Conservation (phyloP, 2,797 vertebrate genomes). For the Tarsius wallacei region DNA sequence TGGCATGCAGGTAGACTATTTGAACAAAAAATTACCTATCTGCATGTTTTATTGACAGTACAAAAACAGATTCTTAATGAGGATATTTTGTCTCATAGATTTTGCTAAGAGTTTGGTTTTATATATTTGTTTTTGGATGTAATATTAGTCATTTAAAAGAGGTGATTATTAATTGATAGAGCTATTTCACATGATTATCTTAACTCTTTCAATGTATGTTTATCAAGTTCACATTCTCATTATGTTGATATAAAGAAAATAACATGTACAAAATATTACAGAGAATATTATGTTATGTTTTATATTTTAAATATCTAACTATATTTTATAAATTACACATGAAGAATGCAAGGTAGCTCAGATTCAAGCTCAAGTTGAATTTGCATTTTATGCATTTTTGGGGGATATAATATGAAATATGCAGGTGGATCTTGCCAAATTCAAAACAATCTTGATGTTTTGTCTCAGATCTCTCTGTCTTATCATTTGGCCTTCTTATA, state of each 20-base stretch:
- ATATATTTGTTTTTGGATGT: neutral
- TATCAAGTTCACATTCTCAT: conserved; percentile 41
- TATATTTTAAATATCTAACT: neutral
- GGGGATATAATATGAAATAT: conserved; percentile 4
- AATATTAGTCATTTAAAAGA: conserved; percentile 58
- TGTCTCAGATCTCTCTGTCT: conserved; percentile 39
- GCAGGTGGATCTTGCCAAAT: neutral
- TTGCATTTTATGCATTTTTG: neutral
- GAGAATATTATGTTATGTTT: neutral
- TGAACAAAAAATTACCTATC: neutral
- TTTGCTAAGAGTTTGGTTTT: conserved; percentile 56
- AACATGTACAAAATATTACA: conserved; percentile 38
- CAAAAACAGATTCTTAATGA: neutral
- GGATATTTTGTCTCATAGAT: neutral
- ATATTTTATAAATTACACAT: conserved; percentile 19
- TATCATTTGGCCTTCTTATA: conserved; percentile 38
- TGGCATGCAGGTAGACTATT: neutral
- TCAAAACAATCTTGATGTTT: conserved; percentile 40
- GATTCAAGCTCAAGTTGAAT: neutral
- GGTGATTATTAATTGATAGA: neutral
- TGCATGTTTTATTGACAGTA: neutral
- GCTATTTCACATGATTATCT: conserved; percentile 26
- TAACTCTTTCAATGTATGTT: neutral
- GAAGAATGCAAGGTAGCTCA: neutral
- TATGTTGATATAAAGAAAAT: conserved; percentile 41